Base-by-base conservation (phyloP, 2,113 vertebrate genomes). In the Suncus etruscus region DNA sequence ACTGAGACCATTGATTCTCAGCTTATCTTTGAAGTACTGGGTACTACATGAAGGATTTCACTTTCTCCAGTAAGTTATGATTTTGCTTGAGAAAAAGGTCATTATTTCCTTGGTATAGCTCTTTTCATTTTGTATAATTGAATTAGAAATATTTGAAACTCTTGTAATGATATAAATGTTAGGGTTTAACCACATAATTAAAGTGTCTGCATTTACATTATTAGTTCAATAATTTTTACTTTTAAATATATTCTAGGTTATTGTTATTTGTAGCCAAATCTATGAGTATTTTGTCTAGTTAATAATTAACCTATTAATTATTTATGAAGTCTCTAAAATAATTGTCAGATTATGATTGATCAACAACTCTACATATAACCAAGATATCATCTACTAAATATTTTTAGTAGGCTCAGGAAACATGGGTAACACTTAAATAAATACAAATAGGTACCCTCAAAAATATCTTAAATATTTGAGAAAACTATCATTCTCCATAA, bases 181-280 rank as follows among this genome's bases (percentile, higher is more conserved):
- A 63, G 6, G 8, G 22, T 45, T 89, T 7, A 54, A 54, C 15
- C 7, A 2, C 51, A 54, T 54, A 39, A 39, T 39, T 39, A 54
- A 3, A 15, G 15, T 54, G 51, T 54, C 7, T 54, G 51, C 51
- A 77, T 78, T 0, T 68, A 1, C 16, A 48, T 24, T 25, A 12
- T 73, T 54, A 81, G 18, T 11, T 8, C 29, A 63, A 61, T 24
- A n/a, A 45, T 45, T 47, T 10, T 66, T 29, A 66, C 75, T 82
- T 96, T 82, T 45, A 63, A 73, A 69, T 65, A 1, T 51, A 79
- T 74, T 50, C 32, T 61, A 51, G 32, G 6, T 91, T 80, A 83
- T 90, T 84, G 15, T 82, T 16, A 87, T 58, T 20, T 82, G 12
- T 4, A 76, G 22, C 9, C 22, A 87, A 66, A 9, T 82, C 78